phyloP scores from a whole-genome alignment of 2,113 vertebrate species.

The Anolis sagrei region DNA sequence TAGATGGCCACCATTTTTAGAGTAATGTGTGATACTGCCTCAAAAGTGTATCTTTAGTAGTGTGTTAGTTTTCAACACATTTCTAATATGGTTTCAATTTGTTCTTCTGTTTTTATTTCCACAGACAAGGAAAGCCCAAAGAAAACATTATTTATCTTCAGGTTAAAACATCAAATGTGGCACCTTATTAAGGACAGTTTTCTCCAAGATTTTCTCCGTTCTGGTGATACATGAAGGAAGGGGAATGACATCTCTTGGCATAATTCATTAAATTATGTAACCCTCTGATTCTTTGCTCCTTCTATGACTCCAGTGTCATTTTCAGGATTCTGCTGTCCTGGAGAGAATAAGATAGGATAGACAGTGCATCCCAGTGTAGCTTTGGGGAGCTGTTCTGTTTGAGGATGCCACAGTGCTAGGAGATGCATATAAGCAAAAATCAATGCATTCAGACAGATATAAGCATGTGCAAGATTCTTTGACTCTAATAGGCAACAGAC shows the following conservation, averaged over 20 bases:
- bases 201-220: neutral
- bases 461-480: neutral
- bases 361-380: neutral
- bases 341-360: too few relatives aligned
- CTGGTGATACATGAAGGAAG: neutral
- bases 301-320: neutral
- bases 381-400: neutral
- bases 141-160: conserved; percentile 66
- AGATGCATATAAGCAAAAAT: neutral
- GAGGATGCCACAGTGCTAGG: neutral
- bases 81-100: conserved; percentile 10
- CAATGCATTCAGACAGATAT: neutral
- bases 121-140: conserved; percentile 64
- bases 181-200: conserved; percentile 21
- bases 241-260: neutral
- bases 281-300: neutral
- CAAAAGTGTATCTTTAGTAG: neutral
- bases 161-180: conserved; percentile 48
- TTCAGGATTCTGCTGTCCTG: neutral
- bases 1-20: neutral
- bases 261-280: neutral
- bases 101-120: conserved; percentile 40
- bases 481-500: neutral
- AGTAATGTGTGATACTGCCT: neutral
- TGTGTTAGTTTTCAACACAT: neutral